phyloP scores from a whole-genome alignment of 2,888 invertebrate genomes.

The Toxonevra muliebris region DNA sequence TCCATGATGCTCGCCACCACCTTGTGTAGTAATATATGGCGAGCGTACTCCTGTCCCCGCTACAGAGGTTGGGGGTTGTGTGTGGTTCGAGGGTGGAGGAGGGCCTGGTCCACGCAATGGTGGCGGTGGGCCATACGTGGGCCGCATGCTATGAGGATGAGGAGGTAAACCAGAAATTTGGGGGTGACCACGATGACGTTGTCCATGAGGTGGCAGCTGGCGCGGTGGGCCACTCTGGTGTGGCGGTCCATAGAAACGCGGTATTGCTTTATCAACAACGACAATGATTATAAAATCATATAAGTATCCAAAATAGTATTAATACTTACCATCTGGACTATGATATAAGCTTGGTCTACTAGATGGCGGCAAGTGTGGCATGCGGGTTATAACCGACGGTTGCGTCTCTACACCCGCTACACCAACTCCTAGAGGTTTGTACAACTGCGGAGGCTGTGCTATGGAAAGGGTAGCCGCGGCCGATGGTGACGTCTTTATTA shows the following conservation, averaged over 20 bases:
- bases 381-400: slow-evolving; percentile 72
- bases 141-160: slow-evolving; percentile 51
- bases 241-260: slow-evolving; percentile 55
- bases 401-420: slow-evolving; percentile 50
- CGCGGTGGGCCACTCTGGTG: slow-evolving; percentile 34
- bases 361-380: slow-evolving; percentile 66
- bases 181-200: slow-evolving; percentile 47
- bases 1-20: slow-evolving; percentile 49
- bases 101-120: slow-evolving; percentile 52
- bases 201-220: slow-evolving; percentile 33
- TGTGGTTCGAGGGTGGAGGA: slow-evolving; percentile 39
- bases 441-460: slow-evolving; percentile 67
- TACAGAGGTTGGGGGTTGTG: slow-evolving; percentile 28
- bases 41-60: slow-evolving; percentile 36
- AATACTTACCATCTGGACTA: slow-evolving; percentile 46
- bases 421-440: slow-evolving; percentile 61
- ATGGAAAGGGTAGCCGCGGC: slow-evolving; percentile 41
- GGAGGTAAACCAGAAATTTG: slow-evolving; percentile 43
- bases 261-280: slow-evolving; percentile 36
- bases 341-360: slow-evolving; percentile 41
- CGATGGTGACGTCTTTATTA: slow-evolving; percentile 41
- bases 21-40: slow-evolving; percentile 44
- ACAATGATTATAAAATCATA: background rate
- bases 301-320: background rate
- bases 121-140: slow-evolving; percentile 63